Percentiles rank a stretch among this genome's conserved stretches.
These are phyloP conservation scores for Drosophila neotestacea DNA, from an alignment of 2,888 invertebrate species.

Conservation along the genomic window DNA sequence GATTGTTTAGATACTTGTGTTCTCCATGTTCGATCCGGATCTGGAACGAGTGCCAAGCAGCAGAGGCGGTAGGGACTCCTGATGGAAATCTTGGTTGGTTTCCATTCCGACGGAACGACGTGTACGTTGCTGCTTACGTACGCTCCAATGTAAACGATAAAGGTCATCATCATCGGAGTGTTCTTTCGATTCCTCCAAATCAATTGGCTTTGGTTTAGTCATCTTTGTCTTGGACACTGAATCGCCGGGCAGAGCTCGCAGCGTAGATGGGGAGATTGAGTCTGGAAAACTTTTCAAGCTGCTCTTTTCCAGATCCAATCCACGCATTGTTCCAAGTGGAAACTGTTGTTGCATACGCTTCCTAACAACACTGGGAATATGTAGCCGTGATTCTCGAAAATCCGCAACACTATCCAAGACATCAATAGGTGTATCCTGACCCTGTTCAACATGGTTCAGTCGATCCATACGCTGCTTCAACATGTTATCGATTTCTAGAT, in stretches of 20 bases:
- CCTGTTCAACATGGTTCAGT: background rate
- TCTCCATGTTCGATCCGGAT: background rate
- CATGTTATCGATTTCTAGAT: background rate
- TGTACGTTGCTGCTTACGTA: background rate
- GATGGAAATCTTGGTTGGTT: background rate
- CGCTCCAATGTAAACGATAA: background rate
- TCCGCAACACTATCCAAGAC: background rate
- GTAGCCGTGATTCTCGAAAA: background rate
- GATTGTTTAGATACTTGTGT: background rate
- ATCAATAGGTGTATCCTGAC: background rate
- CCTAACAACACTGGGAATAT: background rate
- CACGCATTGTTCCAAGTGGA: background rate
- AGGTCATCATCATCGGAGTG: background rate
- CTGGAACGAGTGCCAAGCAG: background rate
- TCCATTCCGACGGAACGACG: background rate
- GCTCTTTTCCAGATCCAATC: background rate
- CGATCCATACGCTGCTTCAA: background rate
- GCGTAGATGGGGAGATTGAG: background rate
- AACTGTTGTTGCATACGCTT: background rate
- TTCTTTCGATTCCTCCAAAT: background rate
- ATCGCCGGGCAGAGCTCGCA: background rate
- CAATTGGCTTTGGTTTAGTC: background rate
- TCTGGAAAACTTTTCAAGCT: background rate
- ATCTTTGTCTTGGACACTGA: background rate
- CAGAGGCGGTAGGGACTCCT: background rate